Evolutionary conservation across 1,140 invertebrate species (phyloP).

Genomic region (Camponotus floridanus): DNA sequence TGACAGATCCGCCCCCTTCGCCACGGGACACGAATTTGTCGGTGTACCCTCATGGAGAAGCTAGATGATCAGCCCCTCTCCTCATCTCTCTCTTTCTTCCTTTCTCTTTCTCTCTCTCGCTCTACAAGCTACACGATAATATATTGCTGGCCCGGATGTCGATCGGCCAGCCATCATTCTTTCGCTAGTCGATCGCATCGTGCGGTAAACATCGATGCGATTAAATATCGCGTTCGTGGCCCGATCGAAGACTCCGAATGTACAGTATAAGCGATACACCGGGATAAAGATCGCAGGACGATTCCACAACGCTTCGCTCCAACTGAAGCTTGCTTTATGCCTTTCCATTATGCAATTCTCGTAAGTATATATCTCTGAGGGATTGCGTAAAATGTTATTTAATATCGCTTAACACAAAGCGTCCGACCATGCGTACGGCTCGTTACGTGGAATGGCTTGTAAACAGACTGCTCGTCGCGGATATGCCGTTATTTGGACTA

Average conservation of each 20-base stretch:
- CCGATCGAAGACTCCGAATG: constrained; percentile 49
- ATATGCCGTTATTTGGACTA: constrained; percentile 29
- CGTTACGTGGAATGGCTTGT: constrained; percentile 25
- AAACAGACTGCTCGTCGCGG: constrained; percentile 15
- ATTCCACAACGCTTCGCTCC: constrained; percentile 34
- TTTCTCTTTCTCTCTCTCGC: neutral
- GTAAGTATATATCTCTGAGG: constrained; percentile 8
- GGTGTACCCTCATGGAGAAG: constrained; percentile 50
- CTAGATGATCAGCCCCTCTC: constrained; percentile 10
- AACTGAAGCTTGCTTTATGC: constrained; percentile 24
- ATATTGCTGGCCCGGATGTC: constrained; percentile 59
- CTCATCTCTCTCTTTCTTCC: neutral
- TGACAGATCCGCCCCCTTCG: constrained; percentile 73
- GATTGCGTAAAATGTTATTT: constrained; percentile 48
- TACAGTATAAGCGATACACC: constrained; percentile 23
- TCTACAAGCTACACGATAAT: neutral
- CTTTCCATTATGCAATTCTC: constrained; percentile 38
- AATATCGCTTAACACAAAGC: constrained; percentile 29
- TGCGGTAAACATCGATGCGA: constrained; percentile 54
- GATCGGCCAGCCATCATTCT: constrained; percentile 39
- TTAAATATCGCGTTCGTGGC: constrained; percentile 62
- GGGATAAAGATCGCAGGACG: constrained; percentile 52
- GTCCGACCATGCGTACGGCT: constrained; percentile 1
- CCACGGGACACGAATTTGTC: constrained; percentile 76
- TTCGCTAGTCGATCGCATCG: constrained; percentile 37